These are phyloP conservation scores for Otis tarda DNA, from an alignment of 2,113 vertebrate species.

Conservation along the genomic window DNA sequence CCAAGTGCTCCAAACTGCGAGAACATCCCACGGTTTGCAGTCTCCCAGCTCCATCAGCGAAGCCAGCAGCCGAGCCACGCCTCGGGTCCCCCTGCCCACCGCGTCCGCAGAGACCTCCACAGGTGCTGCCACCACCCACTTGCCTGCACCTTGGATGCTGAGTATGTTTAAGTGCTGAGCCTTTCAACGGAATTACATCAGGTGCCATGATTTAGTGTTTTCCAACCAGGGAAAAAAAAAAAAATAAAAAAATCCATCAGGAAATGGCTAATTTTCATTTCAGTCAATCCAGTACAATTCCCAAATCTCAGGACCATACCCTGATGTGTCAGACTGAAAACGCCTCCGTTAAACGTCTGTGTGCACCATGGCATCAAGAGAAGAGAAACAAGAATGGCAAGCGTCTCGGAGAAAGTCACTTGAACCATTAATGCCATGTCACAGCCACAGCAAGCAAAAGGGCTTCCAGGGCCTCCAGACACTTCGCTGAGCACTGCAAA, in stretches of 20 bases:
- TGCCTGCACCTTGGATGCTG: too few relatives aligned
- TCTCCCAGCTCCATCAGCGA: background rate
- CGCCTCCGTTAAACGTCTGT: background rate
- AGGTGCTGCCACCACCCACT: background rate
- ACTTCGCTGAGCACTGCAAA: background rate
- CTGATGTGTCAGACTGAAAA: fast-evolving
- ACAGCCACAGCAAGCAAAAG: background rate
- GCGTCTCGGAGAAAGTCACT: background rate
- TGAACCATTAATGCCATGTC: background rate
- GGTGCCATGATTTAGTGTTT: background rate
- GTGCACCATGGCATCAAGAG: background rate
- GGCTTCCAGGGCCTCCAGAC: background rate
- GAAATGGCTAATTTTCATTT: background rate
- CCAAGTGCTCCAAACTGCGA: fast-evolving
- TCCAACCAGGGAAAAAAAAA: background rate
- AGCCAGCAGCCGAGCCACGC: fast-evolving
- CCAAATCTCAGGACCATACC: background rate
- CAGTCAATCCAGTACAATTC: too few relatives aligned
- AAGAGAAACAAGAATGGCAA: background rate
- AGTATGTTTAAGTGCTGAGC: background rate
- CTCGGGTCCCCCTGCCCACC: fast-evolving
- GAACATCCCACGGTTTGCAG: background rate
- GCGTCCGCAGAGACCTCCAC: background rate
- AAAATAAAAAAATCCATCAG: too few relatives aligned
- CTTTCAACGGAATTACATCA: background rate